Evolutionary conservation across 2,888 invertebrate genomes (phyloP), one percentile per base, ranked within the genome.

Genomic region (Platycnemis pennipes): DNA sequence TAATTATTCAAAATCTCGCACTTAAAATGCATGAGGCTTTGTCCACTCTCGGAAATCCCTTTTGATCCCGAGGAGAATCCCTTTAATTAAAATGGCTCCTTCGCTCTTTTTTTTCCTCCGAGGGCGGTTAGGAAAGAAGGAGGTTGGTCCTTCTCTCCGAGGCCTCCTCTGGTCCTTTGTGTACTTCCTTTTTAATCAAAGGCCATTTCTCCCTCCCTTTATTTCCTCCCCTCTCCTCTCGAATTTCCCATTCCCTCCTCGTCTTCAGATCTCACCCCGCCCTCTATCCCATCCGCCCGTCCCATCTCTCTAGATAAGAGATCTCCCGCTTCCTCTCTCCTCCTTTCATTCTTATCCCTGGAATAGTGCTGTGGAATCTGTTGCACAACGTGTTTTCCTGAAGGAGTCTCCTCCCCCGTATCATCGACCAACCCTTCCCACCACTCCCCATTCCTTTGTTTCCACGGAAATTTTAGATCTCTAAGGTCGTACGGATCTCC

Each of bases 381-480:
- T 77, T 77, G 77, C 77, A 37, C n/a, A 37, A 77, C 37, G 37
- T 77, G 77, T 37, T 77, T 77, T 77, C 63, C 63, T 77, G 77
- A 77, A 77, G 77, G 77, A 77, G 37, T 5, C 63, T 31, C 49
- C 44, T 94, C 94, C 95, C 94, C 94, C 95, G 88, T 91, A 87
- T 94, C 88, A n/a, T 94, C 94, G 94, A 89, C 94, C 88, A 94
- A 88, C 89, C 87, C 87, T 26, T 94, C 94, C 94, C 95, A 94
- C 94, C 95, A 53, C 56, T 94, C 94, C 94, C 77, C 77, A 11
- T 37, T 11, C 77, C 63, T 26, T 2, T 8, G 31, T n/a, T n/a
- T 69, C 13, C 8, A 5, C n/a, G 37, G 37, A 77, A 37, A 11
- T 7, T 77, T 77, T 77, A 2, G 16, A n/a, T n/a, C n/a, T n/a